Evolutionary conservation across 2,888 invertebrate genomes (phyloP).

Genomic region (Hirudinaria manillensis): DNA sequence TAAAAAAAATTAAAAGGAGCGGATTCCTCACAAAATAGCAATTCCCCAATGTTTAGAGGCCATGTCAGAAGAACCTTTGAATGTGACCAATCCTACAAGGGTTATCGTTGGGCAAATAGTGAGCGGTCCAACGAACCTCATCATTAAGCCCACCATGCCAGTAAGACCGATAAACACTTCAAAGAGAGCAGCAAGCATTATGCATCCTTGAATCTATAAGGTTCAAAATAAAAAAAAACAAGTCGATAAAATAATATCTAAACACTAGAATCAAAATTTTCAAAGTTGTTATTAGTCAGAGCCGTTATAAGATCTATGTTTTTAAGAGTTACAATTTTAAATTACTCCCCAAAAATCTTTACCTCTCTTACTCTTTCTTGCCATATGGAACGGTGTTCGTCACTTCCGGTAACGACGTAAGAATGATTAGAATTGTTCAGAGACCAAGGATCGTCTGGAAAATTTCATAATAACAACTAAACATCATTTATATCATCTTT

Average conservation of each 20-base stretch:
- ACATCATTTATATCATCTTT: too few species aligned
- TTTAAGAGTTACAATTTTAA: not conserved
- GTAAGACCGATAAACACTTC: constrained; percentile 67
- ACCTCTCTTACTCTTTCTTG: constrained; percentile 47
- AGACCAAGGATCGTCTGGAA: too few species aligned
- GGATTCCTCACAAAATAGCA: constrained; percentile 51
- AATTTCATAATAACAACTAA: too few species aligned
- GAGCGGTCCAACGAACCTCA: constrained; percentile 73
- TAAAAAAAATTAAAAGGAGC: not conserved
- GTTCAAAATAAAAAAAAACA: too few species aligned
- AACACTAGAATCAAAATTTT: too few species aligned
- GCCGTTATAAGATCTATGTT: too few species aligned
- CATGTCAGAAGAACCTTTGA: constrained; percentile 73
- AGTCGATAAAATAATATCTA: not conserved
- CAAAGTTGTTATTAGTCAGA: too few species aligned
- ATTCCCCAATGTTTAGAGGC: constrained; percentile 79
- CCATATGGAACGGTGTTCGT: constrained; percentile 48
- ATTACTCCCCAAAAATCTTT: constrained; percentile 5
- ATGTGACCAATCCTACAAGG: constrained; percentile 73
- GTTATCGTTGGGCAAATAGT: constrained; percentile 79
- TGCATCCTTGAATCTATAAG: constrained; percentile 67
- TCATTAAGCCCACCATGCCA: constrained; percentile 69
- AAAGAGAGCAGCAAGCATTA: constrained; percentile 70
- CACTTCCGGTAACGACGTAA: constrained; percentile 43
- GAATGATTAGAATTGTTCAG: constrained; percentile 10